phyloP scores from a whole-genome alignment of 2,113 vertebrate genomes.

The Pelobates fuscus region DNA sequence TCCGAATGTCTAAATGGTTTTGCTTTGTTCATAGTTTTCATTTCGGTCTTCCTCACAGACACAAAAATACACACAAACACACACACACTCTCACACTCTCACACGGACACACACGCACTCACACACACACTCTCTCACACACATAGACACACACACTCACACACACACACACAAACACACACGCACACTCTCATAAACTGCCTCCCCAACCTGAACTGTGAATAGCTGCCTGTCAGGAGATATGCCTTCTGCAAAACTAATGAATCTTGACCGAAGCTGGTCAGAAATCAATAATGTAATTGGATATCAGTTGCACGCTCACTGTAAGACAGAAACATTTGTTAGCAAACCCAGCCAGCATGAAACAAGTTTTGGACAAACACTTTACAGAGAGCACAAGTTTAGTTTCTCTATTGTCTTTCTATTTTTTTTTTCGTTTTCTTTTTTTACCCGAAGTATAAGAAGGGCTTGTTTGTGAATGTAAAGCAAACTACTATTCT shows the following conservation, averaged over 20 bases:
- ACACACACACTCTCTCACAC: not conserved
- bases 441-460: too few relatives aligned
- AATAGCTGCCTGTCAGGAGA: slow-evolving; percentile 32
- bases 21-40: too few relatives aligned
- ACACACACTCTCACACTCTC: too few relatives aligned
- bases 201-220: not conserved
- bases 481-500: too few relatives aligned
- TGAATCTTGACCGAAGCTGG: slow-evolving; percentile 31
- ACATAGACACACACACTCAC: not conserved
- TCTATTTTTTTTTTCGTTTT: not conserved
- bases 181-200: not conserved
- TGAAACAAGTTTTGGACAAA: not conserved
- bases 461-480: too few relatives aligned
- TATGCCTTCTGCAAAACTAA: slow-evolving; percentile 27
- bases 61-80: too few relatives aligned
- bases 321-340: slow-evolving; percentile 31
- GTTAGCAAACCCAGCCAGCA: slow-evolving; percentile 11
- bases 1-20: too few relatives aligned
- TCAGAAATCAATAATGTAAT: slow-evolving; percentile 30
- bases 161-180: not conserved
- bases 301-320: slow-evolving; percentile 31
- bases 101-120: too few relatives aligned
- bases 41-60: too few relatives aligned
- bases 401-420: not conserved
- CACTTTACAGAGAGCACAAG: not conserved